Evolutionary conservation across 2,797 vertebrate genomes (phyloP), one percentile per base, ranked within the genome.

Genomic region (Lutjanus argentimaculatus): DNA sequence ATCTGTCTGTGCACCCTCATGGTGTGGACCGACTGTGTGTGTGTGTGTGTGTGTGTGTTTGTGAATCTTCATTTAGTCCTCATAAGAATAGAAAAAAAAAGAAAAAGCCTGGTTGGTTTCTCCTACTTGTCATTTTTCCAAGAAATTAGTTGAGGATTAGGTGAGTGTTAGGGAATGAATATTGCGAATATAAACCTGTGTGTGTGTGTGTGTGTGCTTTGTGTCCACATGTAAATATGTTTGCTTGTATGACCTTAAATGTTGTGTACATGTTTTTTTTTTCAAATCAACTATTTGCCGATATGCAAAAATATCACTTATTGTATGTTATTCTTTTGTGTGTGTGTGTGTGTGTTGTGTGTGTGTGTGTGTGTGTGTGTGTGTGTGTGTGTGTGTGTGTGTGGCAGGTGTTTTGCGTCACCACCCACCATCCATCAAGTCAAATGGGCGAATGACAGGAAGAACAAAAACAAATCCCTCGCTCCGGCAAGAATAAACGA

Each of bases 361-460:
- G 77, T 63, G 87, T 83, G 90, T 72, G 83, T 79, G 82, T 70
- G 84, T 14, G 85, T 79, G 75, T 72, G 56, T 82, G 74, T 48
- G 46, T 67, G 81, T 67, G 77, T 70, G 71, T 76, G 78, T 77
- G 77, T 63, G 87, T 83, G 90, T 72, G 83, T 79, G 82, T 70
- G 84, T 14, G 85, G 82, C 88, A 91, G 90, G 92, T 93, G 91
- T 90, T 94, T 78, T 92, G 90, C 88, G 84, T 94, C 91, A 89
- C 87, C 91, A 89, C 92, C 91, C 93, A 82, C 90, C 92, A 92
- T 93, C 92, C 94, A 93, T 93, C 93, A 93, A 92, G 75, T 93
- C 88, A 91, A 93, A 92, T 88, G 82, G 80, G 89, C 90, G 82
- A 85, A 89, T 91, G 93, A 94, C 93, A 92, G 88, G 90, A 89